A percentile compares a stretch with the other conserved stretches of the same genome.
Evolutionary conservation across 1,140 invertebrate genomes (phyloP).

Genomic region (Lordiphosa clarofinis): DNA sequence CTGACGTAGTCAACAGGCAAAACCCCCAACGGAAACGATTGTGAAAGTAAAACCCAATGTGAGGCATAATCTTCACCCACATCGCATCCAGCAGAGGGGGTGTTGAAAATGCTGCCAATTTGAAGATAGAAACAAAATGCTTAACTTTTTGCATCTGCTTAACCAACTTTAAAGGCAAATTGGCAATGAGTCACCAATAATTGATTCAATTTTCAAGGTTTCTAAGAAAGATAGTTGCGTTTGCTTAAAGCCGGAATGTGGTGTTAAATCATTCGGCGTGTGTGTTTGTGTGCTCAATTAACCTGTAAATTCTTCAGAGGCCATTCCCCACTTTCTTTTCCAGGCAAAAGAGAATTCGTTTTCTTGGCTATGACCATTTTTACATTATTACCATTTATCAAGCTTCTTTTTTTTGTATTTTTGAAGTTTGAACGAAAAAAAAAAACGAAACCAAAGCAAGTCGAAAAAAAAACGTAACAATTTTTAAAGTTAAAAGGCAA

Average conservation of each 20-base stretch:
- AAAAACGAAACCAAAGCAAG: constrained; percentile 45
- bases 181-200: constrained; percentile 14
- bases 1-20: no score
- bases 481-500: constrained; percentile 75
- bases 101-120: no score
- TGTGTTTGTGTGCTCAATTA: constrained; percentile 15
- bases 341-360: constrained; percentile 42
- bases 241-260: constrained; percentile 1
- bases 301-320: constrained; percentile 13
- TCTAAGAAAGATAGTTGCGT: constrained; percentile 1
- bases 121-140: no score
- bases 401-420: constrained; percentile 28
- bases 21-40: no score
- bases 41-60: no score
- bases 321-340: constrained; percentile 60
- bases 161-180: no score
- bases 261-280: constrained; percentile 13
- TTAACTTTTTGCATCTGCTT: no score
- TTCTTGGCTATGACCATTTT: constrained; percentile 36
- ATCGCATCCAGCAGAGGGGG: no score
- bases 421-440: constrained; percentile 29
- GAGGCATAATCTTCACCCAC: no score
- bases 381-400: constrained; percentile 60
- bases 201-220: constrained; percentile 25
- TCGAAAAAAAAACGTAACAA: constrained; percentile 51